Evolutionary conservation across 2,888 invertebrate species (phyloP), one percentile per base, ranked within the genome.

Genomic region (Dione juno): DNA sequence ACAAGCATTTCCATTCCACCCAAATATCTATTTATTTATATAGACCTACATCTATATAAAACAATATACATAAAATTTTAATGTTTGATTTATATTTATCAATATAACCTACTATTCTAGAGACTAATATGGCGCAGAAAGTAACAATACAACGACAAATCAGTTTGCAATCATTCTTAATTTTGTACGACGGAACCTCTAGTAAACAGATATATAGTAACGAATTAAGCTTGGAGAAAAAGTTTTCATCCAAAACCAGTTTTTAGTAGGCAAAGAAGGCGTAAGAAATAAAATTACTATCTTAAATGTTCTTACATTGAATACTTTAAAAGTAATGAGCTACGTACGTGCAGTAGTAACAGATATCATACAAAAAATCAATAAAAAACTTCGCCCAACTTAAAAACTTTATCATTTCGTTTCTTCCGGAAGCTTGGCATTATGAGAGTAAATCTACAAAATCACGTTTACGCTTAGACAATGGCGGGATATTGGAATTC

Each of bases 401-500:
- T 35, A 14, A n/a, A n/a, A 35, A 14, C 14, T 35, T 35, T 54
- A 37, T 57, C 16, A 37, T 57, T 16, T 37, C 16, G 7, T 54
- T n/a, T 13, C 16, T 40, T 19, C 7, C 37, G 40, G 40, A 19
- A 40, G 16, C 11, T 13, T 37, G 11, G 40, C 45, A 45, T 61
- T 61, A 61, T 16, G 11, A 16, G 61, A 45, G n/a, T 37, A 40
- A 67, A 52, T 58, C 50, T 45, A 70, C 43, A 54, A 66, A 67
- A 70, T 66, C 53, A 53, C 64, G 40, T 66, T 64, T 65, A 53
- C 72, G 59, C 45, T 58, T 64, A 70, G 67, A 72, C 72, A 70
- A 70, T 70, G 35, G 67, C 61, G 41, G 48, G 67, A 70, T 72
- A 72, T 72, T 70, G 72, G 70, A 70, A 67, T 72, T 70, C 64